phyloP scores from a whole-genome alignment of 2,797 vertebrate species.

The Pipistrellus pygmaeus region DNA sequence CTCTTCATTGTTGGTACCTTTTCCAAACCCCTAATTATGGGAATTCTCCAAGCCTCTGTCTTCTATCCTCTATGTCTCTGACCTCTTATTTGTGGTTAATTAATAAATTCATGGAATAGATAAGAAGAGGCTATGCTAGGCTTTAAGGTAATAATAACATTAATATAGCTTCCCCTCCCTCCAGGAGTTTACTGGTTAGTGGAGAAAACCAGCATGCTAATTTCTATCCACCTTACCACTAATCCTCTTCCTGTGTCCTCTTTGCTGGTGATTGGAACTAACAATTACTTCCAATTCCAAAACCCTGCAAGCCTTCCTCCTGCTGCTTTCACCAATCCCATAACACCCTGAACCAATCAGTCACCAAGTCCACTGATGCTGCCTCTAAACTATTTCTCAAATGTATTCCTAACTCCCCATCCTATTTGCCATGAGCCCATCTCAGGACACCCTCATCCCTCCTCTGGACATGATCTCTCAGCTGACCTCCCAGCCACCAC shows the following conservation, averaged over 20 bases:
- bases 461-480: not conserved
- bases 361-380: not conserved
- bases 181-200: not conserved
- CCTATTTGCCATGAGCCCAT: not conserved
- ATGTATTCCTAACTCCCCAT: not conserved
- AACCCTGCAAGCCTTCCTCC: not conserved
- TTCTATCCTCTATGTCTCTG: not conserved
- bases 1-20: not conserved
- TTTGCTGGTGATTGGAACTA: not conserved
- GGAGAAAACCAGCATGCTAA: not conserved
- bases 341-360: not conserved
- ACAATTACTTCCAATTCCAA: not conserved
- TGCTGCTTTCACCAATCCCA: not conserved
- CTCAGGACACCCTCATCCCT: not conserved
- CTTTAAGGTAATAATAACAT: not conserved
- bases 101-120: slow-evolving; percentile 25
- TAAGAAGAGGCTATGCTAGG: not conserved
- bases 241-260: not conserved
- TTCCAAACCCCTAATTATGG: slow-evolving; percentile 15
- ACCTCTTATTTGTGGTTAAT: not conserved
- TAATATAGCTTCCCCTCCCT: not conserved
- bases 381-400: not conserved
- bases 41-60: not conserved
- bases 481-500: not conserved
- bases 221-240: not conserved